phyloP scores from a whole-genome alignment of 2,797 vertebrate species.

The Toxotes lorentzi region DNA sequence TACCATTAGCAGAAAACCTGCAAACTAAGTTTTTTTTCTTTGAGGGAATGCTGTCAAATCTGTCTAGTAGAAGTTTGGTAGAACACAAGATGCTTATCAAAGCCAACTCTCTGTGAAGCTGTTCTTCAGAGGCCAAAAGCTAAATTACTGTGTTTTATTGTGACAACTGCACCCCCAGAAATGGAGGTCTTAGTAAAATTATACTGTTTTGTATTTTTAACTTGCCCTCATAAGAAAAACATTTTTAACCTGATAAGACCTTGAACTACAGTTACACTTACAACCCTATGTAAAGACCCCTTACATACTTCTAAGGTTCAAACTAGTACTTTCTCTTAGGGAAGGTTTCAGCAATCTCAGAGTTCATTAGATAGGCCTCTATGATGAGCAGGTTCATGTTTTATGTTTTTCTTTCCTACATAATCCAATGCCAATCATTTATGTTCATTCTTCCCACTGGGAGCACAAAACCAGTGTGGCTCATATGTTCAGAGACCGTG shows the following conservation, averaged over 20 bases:
- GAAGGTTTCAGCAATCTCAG: no score
- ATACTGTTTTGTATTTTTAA: neutral
- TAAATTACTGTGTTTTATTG: conserved; percentile 6
- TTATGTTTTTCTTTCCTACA: no score
- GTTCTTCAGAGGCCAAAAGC: conserved; percentile 11
- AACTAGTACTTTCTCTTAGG: no score
- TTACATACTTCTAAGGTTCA: neutral
- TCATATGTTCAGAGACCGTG: no score
- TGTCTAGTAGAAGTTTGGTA: neutral
- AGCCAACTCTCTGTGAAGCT: conserved; percentile 25
- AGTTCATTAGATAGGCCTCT: no score
- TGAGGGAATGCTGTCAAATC: conserved; percentile 20
- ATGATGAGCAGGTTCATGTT: no score
- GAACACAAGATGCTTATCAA: conserved; percentile 9
- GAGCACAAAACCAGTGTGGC: no score
- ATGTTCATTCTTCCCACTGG: no score
- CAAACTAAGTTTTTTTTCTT: conserved; percentile 1
- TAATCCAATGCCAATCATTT: no score
- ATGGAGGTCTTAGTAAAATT: neutral
- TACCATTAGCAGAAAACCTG: conserved; percentile 14
- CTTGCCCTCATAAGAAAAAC: neutral
- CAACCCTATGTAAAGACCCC: neutral
- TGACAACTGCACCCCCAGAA: neutral
- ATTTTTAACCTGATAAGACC: neutral
- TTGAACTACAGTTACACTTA: neutral